Base-by-base conservation (phyloP, 2,888 invertebrate genomes). In the Drosophila barbarae region DNA sequence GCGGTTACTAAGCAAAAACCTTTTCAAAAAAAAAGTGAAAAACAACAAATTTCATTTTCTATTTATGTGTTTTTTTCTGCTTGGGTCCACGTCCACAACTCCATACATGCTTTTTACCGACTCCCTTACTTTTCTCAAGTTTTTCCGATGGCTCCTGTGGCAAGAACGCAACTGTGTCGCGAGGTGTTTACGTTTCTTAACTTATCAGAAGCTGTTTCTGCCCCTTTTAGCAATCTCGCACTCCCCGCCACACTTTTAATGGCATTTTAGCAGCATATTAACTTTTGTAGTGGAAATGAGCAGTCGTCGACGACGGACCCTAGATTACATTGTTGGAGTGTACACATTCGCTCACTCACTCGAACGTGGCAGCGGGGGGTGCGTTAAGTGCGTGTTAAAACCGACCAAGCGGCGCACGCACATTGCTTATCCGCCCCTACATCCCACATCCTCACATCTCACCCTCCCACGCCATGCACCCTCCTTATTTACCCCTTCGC, bases 231-330 rank as follows among this genome's bases (percentile, higher is more conserved):
- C 36, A n/a, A 28, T 23, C 58, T 10, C 30, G 18, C 42, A 28
- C 42, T 28, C 23, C 30, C 10, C 49, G 47, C 54, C 61, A 51
- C 71, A 58, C 69, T 69, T 72, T 84, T 78, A 82, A 71, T 82
- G 80, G 72, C 85, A 86, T 86, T 63, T 81, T 81, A 81, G 80
- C 86, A 86, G 85, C 73, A 82, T 76, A 82, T 86, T 84, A 84
- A 81, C 72, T 77, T 84, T 81, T 84, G 81, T 74, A 72, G 76
- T 85, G 72, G 78, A 77, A 85, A 73, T 83, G 77, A 85, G 67
- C 77, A 85, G 80, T 72, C 78, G 51, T 39, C 57, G 54, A 42
- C 57, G 54, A 42, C 54, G 69, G 41, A 39, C 63, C 58, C 73
- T 59, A 64, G 72, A 84, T 74, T 65, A 77, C 75, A 77, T 70